Percentiles rank a stretch among this genome's conserved stretches.
phyloP scores from a whole-genome alignment of 2,113 vertebrate genomes.

The Vicugna pacos region DNA sequence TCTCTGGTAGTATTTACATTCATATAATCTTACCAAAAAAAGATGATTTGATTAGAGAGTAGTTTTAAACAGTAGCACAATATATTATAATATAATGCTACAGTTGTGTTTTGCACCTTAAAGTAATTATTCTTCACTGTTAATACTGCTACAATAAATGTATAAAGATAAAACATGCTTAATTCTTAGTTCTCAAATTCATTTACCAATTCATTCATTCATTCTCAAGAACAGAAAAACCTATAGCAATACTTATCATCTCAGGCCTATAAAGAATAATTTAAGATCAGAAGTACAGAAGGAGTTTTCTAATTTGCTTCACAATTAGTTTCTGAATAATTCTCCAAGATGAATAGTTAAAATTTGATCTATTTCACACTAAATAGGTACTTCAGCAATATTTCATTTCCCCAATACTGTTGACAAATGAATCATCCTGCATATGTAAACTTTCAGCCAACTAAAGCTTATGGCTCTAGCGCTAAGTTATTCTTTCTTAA shows the following conservation, averaged over 20 bases:
- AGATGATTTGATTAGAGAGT: background rate
- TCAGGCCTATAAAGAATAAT: constrained; percentile 24
- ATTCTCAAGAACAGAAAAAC: constrained; percentile 32
- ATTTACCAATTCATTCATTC: constrained; percentile 34
- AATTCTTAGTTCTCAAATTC: constrained; percentile 36
- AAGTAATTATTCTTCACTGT: background rate
- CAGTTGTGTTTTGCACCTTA: background rate
- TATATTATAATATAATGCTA: background rate
- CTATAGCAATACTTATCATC: background rate
- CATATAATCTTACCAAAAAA: background rate
- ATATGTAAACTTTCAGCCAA: background rate
- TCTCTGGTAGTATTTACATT: background rate
- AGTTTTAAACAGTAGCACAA: background rate
- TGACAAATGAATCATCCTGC: background rate
- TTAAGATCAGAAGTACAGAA: background rate
- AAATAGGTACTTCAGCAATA: background rate
- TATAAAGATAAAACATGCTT: constrained; percentile 31
- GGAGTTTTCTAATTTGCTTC: constrained; percentile 49
- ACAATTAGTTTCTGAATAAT: constrained; percentile 41
- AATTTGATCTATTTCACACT: background rate
- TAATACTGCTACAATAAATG: background rate
- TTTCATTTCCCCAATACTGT: background rate
- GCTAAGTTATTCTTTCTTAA: background rate
- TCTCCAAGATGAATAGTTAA: background rate
- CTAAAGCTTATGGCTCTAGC: background rate